Evolutionary conservation across 2,888 invertebrate species (phyloP).

Genomic region (Tenthredo notha): DNA sequence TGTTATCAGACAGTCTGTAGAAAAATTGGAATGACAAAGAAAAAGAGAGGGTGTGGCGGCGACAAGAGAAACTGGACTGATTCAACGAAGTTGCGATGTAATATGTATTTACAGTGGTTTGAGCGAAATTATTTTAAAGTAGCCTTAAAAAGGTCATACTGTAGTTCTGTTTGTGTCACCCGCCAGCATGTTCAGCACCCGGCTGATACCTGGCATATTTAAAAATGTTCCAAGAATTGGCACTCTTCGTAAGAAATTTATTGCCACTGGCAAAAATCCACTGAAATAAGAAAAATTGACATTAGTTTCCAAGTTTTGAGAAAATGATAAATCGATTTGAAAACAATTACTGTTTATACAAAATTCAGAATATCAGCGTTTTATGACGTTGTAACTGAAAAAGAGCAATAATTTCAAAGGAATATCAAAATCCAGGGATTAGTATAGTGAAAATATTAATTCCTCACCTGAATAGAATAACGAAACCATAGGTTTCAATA

Average conservation of each 20-base stretch:
- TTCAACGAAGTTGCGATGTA: slow-evolving; percentile 53
- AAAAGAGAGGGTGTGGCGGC: slow-evolving; percentile 43
- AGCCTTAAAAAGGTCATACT: slow-evolving; percentile 82
- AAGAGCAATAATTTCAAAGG: neutral
- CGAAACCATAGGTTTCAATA: slow-evolving; percentile 97
- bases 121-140: slow-evolving; percentile 55
- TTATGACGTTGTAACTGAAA: neutral
- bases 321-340: neutral
- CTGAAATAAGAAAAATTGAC: slow-evolving; percentile 81
- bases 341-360: neutral
- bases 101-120: slow-evolving; percentile 67
- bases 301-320: neutral
- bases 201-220: slow-evolving; percentile 93
- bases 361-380: slow-evolving; percentile 53
- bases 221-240: slow-evolving; percentile 94
- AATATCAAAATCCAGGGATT: neutral
- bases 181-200: slow-evolving; percentile 89
- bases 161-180: slow-evolving; percentile 91
- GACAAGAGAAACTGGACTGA: slow-evolving; percentile 50
- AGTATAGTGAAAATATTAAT: slow-evolving; percentile 9
- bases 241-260: slow-evolving; percentile 96
- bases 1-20: slow-evolving; percentile 36
- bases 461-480: slow-evolving; percentile 88
- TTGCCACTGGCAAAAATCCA: slow-evolving; percentile 97
- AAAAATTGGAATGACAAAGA: slow-evolving; percentile 36